Conservation (phyloP, 1,140 invertebrate species). For the Zaprionus camerounensis region DNA sequence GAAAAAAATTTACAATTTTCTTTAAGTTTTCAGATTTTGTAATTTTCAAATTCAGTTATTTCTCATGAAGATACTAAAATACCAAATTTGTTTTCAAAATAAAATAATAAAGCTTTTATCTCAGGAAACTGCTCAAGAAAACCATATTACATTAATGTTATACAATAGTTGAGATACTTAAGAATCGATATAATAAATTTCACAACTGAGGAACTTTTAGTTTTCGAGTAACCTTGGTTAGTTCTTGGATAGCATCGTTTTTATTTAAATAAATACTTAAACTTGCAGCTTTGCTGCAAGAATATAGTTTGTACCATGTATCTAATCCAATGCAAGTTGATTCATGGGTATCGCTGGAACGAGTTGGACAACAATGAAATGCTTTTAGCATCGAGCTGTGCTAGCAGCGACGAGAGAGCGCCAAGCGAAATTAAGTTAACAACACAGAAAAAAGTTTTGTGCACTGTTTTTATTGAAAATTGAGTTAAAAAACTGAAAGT, state of each 20-base stretch:
- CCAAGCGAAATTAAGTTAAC: slow-evolving; percentile 78
- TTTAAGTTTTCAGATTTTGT: no score
- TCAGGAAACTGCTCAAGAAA: not conserved
- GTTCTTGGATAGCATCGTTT: not conserved
- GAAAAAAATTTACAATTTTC: no score
- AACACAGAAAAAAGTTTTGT: slow-evolving; percentile 72
- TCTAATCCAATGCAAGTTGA: not conserved
- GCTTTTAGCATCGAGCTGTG: slow-evolving; percentile 66
- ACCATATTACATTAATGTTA: not conserved
- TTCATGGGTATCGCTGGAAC: slow-evolving; percentile 23
- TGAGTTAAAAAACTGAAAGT: slow-evolving; percentile 78
- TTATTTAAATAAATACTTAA: not conserved
- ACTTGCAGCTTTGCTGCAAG: no score
- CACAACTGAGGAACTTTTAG: not conserved
- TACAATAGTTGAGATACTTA: not conserved
- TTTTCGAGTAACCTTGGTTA: not conserved
- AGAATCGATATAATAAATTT: not conserved
- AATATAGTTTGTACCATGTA: not conserved
- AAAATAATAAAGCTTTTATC: not conserved
- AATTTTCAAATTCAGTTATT: no score
- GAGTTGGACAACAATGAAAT: slow-evolving; percentile 81
- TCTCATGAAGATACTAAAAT: no score
- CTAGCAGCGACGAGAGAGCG: slow-evolving; percentile 49
- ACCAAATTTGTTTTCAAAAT: not conserved
- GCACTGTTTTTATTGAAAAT: slow-evolving; percentile 77